Evolutionary conservation across 2,113 vertebrate genomes (phyloP).

Genomic region (Colius striatus): DNA sequence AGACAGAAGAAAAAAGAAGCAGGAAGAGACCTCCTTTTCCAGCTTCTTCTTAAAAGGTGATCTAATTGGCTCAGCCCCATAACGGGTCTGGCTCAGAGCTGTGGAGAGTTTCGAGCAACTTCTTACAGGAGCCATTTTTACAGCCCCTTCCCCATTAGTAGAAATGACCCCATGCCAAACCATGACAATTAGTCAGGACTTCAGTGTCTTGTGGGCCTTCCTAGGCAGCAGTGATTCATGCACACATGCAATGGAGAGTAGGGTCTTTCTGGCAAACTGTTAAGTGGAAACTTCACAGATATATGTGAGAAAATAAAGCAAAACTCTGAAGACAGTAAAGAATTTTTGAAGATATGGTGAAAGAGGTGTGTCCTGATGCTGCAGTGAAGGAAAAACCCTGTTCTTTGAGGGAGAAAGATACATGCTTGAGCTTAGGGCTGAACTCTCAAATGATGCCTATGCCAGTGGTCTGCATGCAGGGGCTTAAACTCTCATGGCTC

Average conservation of each 20-base stretch:
- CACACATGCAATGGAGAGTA: neutral
- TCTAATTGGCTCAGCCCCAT: no score
- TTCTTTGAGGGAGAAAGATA: neutral
- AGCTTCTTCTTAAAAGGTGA: no score
- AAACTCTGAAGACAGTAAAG: neutral
- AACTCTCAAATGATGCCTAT: neutral
- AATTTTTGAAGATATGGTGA: neutral
- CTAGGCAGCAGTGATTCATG: neutral
- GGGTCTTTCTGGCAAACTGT: neutral
- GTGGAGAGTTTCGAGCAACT: no score
- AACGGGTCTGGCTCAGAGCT: no score
- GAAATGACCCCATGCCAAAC: no score
- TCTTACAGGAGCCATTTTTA: no score
- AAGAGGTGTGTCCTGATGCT: rapidly evolving
- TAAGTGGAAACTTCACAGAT: neutral
- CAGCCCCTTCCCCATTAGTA: no score
- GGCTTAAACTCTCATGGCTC: neutral
- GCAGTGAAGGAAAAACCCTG: neutral
- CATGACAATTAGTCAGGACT: no score
- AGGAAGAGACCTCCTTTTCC: no score
- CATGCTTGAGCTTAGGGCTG: neutral
- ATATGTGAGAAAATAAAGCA: neutral
- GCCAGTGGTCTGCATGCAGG: neutral
- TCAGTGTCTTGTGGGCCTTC: neutral
- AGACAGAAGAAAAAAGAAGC: no score